phyloP scores from a whole-genome alignment of 2,797 vertebrate species.

The Glyptemys insculpta region DNA sequence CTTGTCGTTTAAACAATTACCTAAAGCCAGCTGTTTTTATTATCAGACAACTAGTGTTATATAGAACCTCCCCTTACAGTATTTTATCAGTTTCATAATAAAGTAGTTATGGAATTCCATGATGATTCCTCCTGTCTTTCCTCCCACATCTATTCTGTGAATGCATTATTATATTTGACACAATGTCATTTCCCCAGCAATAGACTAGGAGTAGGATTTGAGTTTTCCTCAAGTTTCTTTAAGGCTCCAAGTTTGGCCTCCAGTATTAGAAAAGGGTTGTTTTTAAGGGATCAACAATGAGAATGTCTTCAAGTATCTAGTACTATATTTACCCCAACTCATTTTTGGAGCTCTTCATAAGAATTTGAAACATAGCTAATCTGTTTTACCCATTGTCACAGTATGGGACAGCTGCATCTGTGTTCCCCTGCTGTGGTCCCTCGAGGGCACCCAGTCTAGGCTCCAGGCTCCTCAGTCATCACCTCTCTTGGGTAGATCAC shows the following conservation, averaged over 20 bases:
- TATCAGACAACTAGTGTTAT: not conserved
- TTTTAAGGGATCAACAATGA: not conserved
- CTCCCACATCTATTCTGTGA: not conserved
- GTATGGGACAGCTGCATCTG: not conserved
- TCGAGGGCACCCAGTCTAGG: not conserved
- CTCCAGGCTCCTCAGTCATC: not conserved
- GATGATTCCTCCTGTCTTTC: not conserved
- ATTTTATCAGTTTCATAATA: not conserved
- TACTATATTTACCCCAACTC: not conserved
- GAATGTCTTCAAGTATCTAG: not conserved
- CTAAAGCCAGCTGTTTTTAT: not conserved
- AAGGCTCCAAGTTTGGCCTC: not conserved
- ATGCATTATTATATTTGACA: not conserved
- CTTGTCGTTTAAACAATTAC: slow-evolving; percentile 8
- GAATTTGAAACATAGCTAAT: slow-evolving; percentile 28
- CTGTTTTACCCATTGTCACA: not conserved
- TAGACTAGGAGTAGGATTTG: not conserved
- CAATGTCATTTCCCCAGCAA: not conserved
- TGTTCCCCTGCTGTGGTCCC: not conserved
- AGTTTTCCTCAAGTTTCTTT: not conserved
- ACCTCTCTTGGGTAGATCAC: not conserved
- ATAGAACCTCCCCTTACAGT: not conserved
- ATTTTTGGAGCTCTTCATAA: not conserved
- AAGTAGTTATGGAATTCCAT: not conserved
- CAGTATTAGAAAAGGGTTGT: not conserved